Evolutionary conservation across 2,888 invertebrate genomes (phyloP), one percentile per base, ranked within the genome.

Genomic region (Leucophenga montana): DNA sequence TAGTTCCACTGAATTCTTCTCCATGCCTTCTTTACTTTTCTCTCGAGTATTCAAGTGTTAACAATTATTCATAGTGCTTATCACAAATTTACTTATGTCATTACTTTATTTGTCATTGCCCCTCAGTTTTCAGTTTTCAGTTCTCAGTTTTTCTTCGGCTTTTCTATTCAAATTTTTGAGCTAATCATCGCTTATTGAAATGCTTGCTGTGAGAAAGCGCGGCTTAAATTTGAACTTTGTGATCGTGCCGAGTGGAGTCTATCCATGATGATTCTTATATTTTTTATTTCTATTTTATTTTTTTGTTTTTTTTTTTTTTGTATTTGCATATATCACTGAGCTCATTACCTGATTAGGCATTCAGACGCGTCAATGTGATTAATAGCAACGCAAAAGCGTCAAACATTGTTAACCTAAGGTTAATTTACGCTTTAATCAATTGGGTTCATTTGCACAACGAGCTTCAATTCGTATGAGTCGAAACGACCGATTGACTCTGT

Each of bases 371-470:
- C 61, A 74, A 71, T 69, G 78, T 81, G 83, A 85, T 84, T 84
- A 84, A 85, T 84, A 83, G 81, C 81, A 81, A 54, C 20, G 22
- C 18, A 39, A 82, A 75, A 71, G 78, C 82, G 76, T 74, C 81
- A 84, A 82, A 80, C 81, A 82, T 79, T 83, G 83, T 84, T 83
- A 81, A 84, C 82, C 82, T 71, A 73, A 78, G 82, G 84, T 81
- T 81, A 82, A 82, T 85, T 83, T 79, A 78, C 81, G 83, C 82
- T 82, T 83, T 78, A 83, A 85, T 84, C 83, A 84, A 83, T 84
- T 85, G 83, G 80, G 82, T 83, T 82, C 81, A 81, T 82, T 83
- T 80, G 82, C 83, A 83, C 82, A 77, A 68, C 69, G 69, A 66
- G 68, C 71, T 69, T 67, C 69, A 68, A 61, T 39, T 39, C 39